Percentiles rank a stretch among this genome's conserved stretches.
Evolutionary conservation across 2,888 invertebrate species (phyloP).

Genomic region (Leucophora obtusa): DNA sequence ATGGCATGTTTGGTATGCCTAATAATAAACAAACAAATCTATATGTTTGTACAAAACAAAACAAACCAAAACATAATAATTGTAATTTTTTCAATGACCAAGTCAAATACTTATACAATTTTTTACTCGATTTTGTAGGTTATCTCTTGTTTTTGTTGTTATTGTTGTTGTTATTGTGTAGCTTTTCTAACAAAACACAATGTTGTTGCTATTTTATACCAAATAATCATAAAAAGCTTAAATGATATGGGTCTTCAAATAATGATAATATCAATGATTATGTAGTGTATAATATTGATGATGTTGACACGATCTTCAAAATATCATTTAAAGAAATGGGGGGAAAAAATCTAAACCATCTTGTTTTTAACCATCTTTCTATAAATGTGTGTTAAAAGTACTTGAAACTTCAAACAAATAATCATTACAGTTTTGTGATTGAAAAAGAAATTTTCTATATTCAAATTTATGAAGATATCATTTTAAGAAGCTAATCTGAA

Average conservation of each 20-base stretch:
- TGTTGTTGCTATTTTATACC: background rate
- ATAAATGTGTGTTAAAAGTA: background rate
- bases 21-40: constrained; percentile 63
- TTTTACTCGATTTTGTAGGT: constrained; percentile 24
- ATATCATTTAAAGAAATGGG: constrained; percentile 26
- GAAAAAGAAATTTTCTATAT: background rate
- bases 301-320: constrained; percentile 62
- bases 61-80: constrained; percentile 53
- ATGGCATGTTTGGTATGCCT: constrained; percentile 51
- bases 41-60: constrained; percentile 33
- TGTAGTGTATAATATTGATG: constrained; percentile 48
- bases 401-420: constrained; percentile 4
- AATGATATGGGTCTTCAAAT: constrained; percentile 55
- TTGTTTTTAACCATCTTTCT: background rate
- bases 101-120: constrained; percentile 5
- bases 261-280: constrained; percentile 61
- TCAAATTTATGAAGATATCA: constrained; percentile 27
- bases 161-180: background rate
- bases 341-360: background rate
- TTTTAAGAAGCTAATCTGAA: constrained; percentile 39
- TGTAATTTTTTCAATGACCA: constrained; percentile 58
- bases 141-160: constrained; percentile 9
- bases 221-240: constrained; percentile 54
- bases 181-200: background rate
- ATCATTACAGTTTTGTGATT: background rate